These are phyloP conservation scores for Distichodus sexfasciatus DNA, from an alignment of 2,797 vertebrate genomes.

Conservation along the genomic window DNA sequence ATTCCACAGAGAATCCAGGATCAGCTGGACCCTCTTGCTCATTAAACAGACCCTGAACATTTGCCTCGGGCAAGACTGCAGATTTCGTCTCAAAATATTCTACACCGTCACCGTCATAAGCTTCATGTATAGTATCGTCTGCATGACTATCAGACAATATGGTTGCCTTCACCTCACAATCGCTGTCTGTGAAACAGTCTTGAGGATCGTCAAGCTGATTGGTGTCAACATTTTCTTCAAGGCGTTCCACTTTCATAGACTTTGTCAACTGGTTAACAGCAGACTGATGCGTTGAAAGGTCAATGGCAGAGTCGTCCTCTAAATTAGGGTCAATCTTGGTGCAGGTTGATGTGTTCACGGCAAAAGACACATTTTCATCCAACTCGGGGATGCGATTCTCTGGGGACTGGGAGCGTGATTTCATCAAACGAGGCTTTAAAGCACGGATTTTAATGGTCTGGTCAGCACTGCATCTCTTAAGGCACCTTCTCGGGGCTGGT, in stretches of 20 bases:
- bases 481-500: conserved; percentile 57
- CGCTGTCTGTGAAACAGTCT: conserved; percentile 31
- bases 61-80: conserved; percentile 11
- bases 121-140: conserved; percentile 30
- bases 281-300: conserved; percentile 60
- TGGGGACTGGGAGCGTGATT: conserved; percentile 15
- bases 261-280: conserved; percentile 52
- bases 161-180: conserved; percentile 53
- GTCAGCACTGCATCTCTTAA: conserved; percentile 53
- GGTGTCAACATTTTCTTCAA: conserved; percentile 33
- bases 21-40: neutral
- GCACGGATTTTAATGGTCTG: conserved; percentile 21
- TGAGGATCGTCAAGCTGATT: conserved; percentile 1
- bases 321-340: conserved; percentile 60
- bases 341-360: conserved; percentile 18
- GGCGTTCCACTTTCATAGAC: conserved; percentile 57
- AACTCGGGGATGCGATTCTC: neutral
- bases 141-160: conserved; percentile 53
- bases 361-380: neutral
- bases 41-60: too few relatives aligned
- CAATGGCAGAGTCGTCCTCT: conserved; percentile 58
- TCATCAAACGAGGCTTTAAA: conserved; percentile 19
- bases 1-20: neutral
- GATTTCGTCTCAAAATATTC: conserved; percentile 51
- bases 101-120: conserved; percentile 38